Evolutionary conservation across 1,140 invertebrate species (phyloP).

Genomic region (Bradysia coprophila): DNA sequence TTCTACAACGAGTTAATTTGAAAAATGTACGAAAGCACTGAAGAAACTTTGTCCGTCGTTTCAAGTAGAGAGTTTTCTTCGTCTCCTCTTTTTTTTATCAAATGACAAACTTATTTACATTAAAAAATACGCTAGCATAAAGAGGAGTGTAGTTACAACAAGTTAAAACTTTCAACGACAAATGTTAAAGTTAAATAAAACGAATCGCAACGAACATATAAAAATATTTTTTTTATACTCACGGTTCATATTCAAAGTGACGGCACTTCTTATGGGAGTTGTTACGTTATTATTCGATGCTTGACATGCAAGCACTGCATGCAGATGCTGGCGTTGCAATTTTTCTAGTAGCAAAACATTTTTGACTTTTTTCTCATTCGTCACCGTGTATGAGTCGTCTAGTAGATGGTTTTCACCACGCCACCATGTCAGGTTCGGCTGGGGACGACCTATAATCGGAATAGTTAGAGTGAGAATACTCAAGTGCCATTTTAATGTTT

Average conservation of each 20-base stretch:
- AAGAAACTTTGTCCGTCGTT: too few species aligned
- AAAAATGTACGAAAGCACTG: too few species aligned
- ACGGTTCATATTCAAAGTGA: slow-evolving; percentile 62
- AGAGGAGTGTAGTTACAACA: too few species aligned
- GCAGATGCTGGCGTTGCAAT: slow-evolving; percentile 43
- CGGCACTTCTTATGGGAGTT: slow-evolving; percentile 47
- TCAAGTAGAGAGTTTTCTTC: too few species aligned
- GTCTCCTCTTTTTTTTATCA: too few species aligned
- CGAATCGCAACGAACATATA: too few species aligned
- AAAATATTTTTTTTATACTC: too few species aligned
- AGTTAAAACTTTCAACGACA: too few species aligned
- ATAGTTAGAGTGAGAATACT: not conserved
- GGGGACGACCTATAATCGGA: slow-evolving; percentile 44
- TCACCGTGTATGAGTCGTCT: slow-evolving; percentile 42
- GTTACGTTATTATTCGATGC: slow-evolving; percentile 61
- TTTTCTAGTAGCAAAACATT: slow-evolving; percentile 45
- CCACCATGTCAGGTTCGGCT: slow-evolving; percentile 71
- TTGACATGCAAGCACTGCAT: slow-evolving; percentile 50
- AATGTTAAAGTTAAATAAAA: too few species aligned
- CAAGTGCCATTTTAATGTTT: not conserved
- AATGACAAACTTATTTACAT: too few species aligned
- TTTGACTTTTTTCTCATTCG: slow-evolving; percentile 38
- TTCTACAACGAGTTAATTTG: too few species aligned
- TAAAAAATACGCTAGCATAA: too few species aligned
- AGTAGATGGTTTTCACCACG: slow-evolving; percentile 62